Conservation (phyloP, 2,888 invertebrate genomes). For the Troides aeacus region DNA sequence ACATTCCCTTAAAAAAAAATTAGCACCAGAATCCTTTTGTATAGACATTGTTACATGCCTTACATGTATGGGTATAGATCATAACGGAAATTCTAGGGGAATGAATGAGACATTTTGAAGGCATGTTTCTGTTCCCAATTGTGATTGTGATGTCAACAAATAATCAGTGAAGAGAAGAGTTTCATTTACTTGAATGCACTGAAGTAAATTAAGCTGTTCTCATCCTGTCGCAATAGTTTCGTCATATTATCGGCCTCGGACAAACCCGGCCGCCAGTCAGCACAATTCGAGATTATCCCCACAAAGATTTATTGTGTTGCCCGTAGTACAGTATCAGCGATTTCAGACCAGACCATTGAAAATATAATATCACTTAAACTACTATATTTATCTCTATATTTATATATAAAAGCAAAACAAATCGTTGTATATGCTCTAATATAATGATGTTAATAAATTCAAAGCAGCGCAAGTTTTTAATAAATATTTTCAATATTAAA, state of each 20-base stretch:
- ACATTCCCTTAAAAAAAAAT: too few species aligned
- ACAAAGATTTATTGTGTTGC: slow-evolving; percentile 44
- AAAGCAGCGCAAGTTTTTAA: not conserved
- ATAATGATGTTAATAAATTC: too few species aligned
- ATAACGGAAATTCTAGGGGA: too few species aligned
- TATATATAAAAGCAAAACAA: too few species aligned
- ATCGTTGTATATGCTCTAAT: too few species aligned
- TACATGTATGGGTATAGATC: too few species aligned
- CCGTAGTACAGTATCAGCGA: slow-evolving; percentile 34
- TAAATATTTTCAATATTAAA: slow-evolving; percentile 10
- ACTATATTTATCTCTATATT: not conserved
- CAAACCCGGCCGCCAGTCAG: slow-evolving; percentile 35
- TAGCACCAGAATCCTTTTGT: too few species aligned
- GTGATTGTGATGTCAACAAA: not conserved
- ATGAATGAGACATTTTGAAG: too few species aligned
- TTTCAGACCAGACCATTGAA: slow-evolving; percentile 17
- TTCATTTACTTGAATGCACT: not conserved
- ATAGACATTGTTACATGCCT: too few species aligned
- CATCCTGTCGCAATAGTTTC: slow-evolving; percentile 26
- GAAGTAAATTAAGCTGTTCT: not conserved
- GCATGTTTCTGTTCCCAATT: too few species aligned
- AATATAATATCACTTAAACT: not conserved
- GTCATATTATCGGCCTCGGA: slow-evolving; percentile 33
- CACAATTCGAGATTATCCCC: slow-evolving; percentile 41
- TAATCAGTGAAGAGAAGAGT: not conserved